phyloP scores from a whole-genome alignment of 2,888 invertebrate genomes.

The Aphidoletes aphidimyza region DNA sequence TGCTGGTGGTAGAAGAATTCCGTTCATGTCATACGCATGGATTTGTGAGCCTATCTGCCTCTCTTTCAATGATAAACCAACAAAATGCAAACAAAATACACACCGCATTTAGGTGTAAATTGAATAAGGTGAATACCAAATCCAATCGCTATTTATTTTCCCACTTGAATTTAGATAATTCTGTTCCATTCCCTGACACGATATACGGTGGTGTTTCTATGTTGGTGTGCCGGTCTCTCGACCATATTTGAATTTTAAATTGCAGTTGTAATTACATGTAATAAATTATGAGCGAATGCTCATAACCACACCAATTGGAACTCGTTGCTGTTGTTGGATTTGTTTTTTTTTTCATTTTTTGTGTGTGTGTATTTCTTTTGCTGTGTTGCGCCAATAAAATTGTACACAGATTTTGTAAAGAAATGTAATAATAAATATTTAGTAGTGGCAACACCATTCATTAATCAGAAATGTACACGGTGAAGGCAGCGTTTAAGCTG shows the following conservation, averaged over 20 bases:
- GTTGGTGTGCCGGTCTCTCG: slow-evolving; percentile 50
- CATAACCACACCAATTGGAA: slow-evolving; percentile 39
- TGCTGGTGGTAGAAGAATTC: background rate
- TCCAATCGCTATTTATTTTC: slow-evolving; percentile 22
- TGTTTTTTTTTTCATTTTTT: background rate
- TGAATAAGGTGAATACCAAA: slow-evolving; percentile 51
- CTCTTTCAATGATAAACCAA: background rate
- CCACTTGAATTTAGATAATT: slow-evolving; percentile 42
- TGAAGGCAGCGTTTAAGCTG: background rate
- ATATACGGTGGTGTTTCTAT: background rate
- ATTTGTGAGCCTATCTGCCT: background rate
- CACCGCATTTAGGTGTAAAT: slow-evolving; percentile 25
- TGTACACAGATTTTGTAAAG: slow-evolving; percentile 41
- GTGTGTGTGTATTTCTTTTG: no score
- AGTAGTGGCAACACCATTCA: slow-evolving; percentile 44
- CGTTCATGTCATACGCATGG: background rate
- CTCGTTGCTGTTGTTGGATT: background rate
- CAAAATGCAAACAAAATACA: slow-evolving; percentile 32
- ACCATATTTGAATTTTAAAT: slow-evolving; percentile 51
- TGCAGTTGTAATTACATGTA: slow-evolving; percentile 46
- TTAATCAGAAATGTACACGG: background rate
- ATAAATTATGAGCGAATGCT: slow-evolving; percentile 51
- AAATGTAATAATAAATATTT: slow-evolving; percentile 46
- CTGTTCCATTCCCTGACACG: slow-evolving; percentile 17
- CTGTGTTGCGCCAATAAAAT: background rate